Base-by-base conservation (phyloP, 2,113 vertebrate genomes). In the Isichthys henryi region DNA sequence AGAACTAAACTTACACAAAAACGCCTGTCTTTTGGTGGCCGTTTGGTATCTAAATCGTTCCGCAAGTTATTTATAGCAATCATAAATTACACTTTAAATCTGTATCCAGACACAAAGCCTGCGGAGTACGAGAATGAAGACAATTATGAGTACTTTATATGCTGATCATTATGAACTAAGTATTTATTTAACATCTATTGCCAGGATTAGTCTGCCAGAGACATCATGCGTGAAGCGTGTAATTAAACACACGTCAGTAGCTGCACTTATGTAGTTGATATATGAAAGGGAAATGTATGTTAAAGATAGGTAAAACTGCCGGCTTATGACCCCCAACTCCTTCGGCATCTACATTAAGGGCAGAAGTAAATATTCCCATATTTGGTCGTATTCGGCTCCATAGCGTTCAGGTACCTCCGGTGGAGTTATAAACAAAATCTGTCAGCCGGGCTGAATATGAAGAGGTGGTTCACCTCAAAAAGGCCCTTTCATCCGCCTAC, bases 331-430 rank as follows among this genome's bases (percentile, higher is more conserved):
- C 62, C 27, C 27, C 62, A 70, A 11, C 62, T 13, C n/a, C 62
- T 70, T 70, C 62, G n/a, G n/a, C n/a, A 27, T 3, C 27, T 70
- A 3, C 62, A 31, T 19, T 74, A 62, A 50, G 13, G 62, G 10
- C 11, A 10, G 9, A 21, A 88, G 62, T 48, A 88, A 74, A 74
- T 49, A 70, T 88, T 48, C n/a, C 50, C 88, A 39, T 80, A 50
- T 88, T 50, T 88, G 70, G 48, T 70, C 70, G n/a, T 10, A 50
- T 82, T 88, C 88, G 23, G 46, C 49, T 88, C 23, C 88, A 88
- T 53, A 15, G 77, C 11, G 49, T 17, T 88, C 45, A 15, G 9
- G 45, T 15, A 48, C 27, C 1, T 50, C 62, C 46, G 27, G 8
- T 48, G 15, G 43, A 35, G 88, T 82, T 11, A 46, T 84, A 84